Evolutionary conservation across 2,113 vertebrate species (phyloP), one percentile per base, ranked within the genome.

Genomic region (Ginglymostoma cirratum): DNA sequence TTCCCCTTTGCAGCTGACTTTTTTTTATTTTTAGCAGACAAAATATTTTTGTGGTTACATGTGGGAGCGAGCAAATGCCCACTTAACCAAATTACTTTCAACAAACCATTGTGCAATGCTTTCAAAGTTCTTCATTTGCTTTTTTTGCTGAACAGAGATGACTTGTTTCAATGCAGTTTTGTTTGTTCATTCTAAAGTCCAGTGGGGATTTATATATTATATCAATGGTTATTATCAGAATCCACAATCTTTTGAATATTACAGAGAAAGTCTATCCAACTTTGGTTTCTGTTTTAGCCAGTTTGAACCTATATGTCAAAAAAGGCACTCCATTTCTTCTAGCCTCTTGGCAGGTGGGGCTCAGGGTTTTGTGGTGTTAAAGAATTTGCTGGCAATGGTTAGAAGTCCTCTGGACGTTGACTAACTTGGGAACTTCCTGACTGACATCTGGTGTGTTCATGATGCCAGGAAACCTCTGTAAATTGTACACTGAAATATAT

Each of bases 71-170:
- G 55, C 52, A 90, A 65, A 61, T 5, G 0, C 61, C n/a, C 5
- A 1, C 7, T 45, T 45, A 72, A 27, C 48, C 48, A 90, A 34
- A 90, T 6, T 61, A n/a, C 12, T 72, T 95, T 76, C 67, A 76
- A 42, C 66, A 70, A 52, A 95, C 23, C 14, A 27, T 95, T 5
- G 14, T 52, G 24, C 48, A 15, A 45, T 95, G 45, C 4, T 52
- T 95, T 95, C 15, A 27, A 95, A 8, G 92, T 94, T 95, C 94
- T 95, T 95, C 67, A 94, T 95, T 76, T 95, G 30, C 42, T 48
- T n/a, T 76, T 72, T 95, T 72, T 95, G 12, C 67, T 48, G 94
- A 30, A 72, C 48, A 70, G 27, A 48, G 48, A 14, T 27, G 23
- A 52, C 42, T 52, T 34, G 38, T 93, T 45, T n/a, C 21, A 48